These are phyloP conservation scores for Lysandra coridon DNA, from an alignment of 2,888 invertebrate genomes.

Conservation along the genomic window DNA sequence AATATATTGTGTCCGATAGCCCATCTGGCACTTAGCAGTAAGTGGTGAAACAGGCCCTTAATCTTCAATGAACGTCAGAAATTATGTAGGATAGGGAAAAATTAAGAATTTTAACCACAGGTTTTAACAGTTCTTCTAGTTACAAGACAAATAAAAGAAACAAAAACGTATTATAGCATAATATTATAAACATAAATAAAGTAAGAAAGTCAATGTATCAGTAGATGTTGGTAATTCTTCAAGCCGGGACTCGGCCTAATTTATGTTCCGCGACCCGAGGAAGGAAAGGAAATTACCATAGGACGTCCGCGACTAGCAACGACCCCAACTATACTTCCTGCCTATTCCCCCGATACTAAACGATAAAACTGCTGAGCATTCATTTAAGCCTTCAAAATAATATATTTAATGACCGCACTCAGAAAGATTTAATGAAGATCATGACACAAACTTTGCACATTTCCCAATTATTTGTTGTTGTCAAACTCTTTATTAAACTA, in stretches of 20 bases:
- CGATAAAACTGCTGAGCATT: slow-evolving; percentile 34
- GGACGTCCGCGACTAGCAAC: slow-evolving; percentile 67
- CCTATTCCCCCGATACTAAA: slow-evolving; percentile 44
- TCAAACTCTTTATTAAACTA: no score
- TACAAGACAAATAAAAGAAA: background rate
- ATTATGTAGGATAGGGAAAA: no score
- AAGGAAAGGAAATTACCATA: slow-evolving; percentile 77
- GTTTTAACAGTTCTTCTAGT: no score
- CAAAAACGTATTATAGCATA: background rate
- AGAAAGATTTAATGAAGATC: background rate
- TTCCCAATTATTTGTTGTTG: no score
- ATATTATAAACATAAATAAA: slow-evolving; percentile 25
- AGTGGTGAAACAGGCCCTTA: no score
- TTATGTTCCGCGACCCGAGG: slow-evolving; percentile 65
- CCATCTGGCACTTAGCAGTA: no score
- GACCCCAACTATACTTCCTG: slow-evolving; percentile 52
- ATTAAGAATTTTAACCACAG: no score
- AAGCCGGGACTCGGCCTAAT: slow-evolving; percentile 68
- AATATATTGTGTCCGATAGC: no score
- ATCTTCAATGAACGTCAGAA: no score
- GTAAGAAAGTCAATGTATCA: slow-evolving; percentile 52
- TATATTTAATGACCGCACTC: background rate
- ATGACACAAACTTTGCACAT: no score
- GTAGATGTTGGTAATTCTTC: slow-evolving; percentile 72
- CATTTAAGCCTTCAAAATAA: background rate